phyloP scores from a whole-genome alignment of 2,113 vertebrate species.

The Panthera uncia region DNA sequence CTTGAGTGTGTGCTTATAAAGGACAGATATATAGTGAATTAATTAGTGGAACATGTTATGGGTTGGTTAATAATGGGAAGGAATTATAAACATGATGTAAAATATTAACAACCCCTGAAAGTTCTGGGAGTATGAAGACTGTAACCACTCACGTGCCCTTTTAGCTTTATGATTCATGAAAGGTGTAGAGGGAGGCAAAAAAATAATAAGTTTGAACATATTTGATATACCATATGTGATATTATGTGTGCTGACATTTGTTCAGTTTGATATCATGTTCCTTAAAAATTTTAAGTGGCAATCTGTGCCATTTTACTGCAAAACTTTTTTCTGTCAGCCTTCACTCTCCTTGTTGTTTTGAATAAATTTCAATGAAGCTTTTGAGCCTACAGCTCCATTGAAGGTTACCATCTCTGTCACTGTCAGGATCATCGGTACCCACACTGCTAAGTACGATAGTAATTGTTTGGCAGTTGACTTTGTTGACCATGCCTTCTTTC shows the following conservation, averaged over 20 bases:
- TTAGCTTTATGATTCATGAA: neutral
- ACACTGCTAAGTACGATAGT: fast-evolving
- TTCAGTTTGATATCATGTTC: neutral
- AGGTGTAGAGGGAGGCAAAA: neutral
- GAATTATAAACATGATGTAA: neutral
- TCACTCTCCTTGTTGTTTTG: neutral
- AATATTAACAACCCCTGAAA: neutral
- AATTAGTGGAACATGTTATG: neutral
- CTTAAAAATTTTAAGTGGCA: neutral
- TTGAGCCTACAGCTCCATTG: neutral
- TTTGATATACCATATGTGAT: neutral
- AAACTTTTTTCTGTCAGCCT: neutral
- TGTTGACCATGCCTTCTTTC: neutral
- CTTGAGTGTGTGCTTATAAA: neutral
- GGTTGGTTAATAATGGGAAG: neutral
- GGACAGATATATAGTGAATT: neutral
- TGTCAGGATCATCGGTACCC: neutral
- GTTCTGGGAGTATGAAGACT: neutral
- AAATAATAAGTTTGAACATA: neutral
- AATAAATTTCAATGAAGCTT: neutral
- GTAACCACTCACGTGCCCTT: neutral
- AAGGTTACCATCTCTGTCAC: neutral
- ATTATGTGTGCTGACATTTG: neutral
- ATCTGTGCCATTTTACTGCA: neutral
- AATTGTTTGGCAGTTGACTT: neutral